Conservation (phyloP, 2,113 vertebrate species). For the Prolemur simus region DNA sequence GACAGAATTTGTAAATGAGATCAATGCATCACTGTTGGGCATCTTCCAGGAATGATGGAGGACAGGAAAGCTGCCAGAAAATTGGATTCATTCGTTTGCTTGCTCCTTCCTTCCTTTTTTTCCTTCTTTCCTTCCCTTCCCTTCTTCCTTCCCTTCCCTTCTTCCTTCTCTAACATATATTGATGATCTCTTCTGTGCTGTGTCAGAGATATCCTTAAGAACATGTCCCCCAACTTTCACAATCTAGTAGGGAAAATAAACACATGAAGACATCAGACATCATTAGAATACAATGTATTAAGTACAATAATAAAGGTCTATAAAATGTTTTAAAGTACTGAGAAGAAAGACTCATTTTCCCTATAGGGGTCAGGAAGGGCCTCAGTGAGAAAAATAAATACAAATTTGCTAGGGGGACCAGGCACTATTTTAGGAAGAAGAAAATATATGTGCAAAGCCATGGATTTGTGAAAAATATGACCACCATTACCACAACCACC, state of each 20-base stretch:
- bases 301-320: background rate
- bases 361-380: background rate
- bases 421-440: background rate
- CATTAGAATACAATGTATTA: background rate
- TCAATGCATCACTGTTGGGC: constrained; percentile 55
- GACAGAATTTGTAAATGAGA: constrained; percentile 69
- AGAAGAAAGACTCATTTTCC: background rate
- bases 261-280: background rate
- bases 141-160: too few relatives aligned
- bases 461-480: background rate
- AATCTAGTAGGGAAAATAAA: background rate
- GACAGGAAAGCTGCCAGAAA: constrained; percentile 35
- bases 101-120: background rate
- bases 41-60: constrained; percentile 50
- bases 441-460: background rate
- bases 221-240: background rate
- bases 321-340: background rate
- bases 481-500: background rate
- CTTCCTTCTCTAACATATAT: background rate
- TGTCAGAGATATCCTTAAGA: background rate
- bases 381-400: background rate
- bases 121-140: background rate
- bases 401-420: background rate
- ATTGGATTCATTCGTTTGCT: background rate
- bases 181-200: background rate